Percentiles rank a stretch among this genome's conserved stretches.
These are phyloP conservation scores for Suillia variegata DNA, from an alignment of 2,888 invertebrate genomes.

Conservation along the genomic window DNA sequence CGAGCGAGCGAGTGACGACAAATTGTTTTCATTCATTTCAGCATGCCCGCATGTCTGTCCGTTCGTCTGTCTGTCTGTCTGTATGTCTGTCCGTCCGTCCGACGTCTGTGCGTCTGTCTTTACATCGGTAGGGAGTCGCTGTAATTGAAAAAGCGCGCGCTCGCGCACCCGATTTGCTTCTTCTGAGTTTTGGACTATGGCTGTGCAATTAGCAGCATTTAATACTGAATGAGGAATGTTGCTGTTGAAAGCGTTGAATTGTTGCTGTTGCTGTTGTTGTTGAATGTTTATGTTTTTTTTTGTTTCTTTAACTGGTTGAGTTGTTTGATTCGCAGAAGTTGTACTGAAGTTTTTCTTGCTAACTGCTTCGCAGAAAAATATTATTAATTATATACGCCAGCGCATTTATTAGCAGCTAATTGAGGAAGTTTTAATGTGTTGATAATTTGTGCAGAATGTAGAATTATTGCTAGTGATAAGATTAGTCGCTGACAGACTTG, in stretches of 20 bases:
- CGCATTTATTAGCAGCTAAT: not conserved
- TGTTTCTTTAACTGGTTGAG: no score
- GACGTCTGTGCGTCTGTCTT: no score
- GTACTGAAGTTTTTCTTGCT: not conserved
- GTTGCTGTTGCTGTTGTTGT: not conserved
- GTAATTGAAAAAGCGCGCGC: constrained; percentile 21
- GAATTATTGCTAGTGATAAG: no score
- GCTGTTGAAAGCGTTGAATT: not conserved
- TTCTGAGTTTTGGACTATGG: not conserved
- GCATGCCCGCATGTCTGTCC: not conserved
- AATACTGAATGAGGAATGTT: not conserved
- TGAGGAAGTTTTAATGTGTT: not conserved
- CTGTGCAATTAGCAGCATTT: constrained; percentile 1
- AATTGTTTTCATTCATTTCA: constrained; percentile 26
- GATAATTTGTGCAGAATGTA: no score
- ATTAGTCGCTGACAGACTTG: no score
- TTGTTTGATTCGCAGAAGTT: not conserved
- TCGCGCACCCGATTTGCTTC: not conserved
- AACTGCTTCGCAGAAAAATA: not conserved
- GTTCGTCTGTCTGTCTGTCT: no score
- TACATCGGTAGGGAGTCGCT: constrained; percentile 8
- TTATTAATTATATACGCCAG: not conserved
- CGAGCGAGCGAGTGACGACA: constrained; percentile 12
- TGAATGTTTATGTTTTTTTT: not conserved
- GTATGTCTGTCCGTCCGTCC: not conserved